Evolutionary conservation across 2,888 invertebrate genomes (phyloP), one percentile per base, ranked within the genome.

Genomic region (Abscondita cerata): DNA sequence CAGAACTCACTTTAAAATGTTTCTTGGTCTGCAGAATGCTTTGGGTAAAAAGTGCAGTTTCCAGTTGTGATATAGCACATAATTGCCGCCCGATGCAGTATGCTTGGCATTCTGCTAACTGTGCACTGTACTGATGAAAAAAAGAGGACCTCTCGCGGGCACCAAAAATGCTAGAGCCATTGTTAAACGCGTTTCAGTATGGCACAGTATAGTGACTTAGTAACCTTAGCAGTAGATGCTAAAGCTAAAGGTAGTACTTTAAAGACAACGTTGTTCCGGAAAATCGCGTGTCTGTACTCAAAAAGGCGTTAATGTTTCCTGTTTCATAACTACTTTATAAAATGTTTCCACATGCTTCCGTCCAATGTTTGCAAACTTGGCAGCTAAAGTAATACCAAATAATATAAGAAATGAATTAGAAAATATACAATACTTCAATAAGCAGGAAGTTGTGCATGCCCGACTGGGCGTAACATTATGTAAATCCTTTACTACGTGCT

Each of bases 121-220:
- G 90, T 2, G 84, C 83, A 38, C 90, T 86, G 67, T 92, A 94
- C 51, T 88, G 87, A 13, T 89, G 87, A 47, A 89, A 89, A 60
- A 91, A 86, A 2, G 97, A 93, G 0, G 97, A 97, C 56, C 96
- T 86, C 1, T 95, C 96, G 82, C 95, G 93, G 74, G 91, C 89
- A 65, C 88, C 86, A 74, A 96, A 91, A 94, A 88, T 18, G 88
- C 85, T 67, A 92, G 83, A 0, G 96, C 95, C 71, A 93, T 88
- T 33, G 85, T 83, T 66, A 96, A 83, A 87, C 95, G 76, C 46
- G 87, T 87, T 60, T 90, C 87, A n/a, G 76, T 98, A 97, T 72
- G 91, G 91, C 86, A 66, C 89, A 88, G 93, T 92, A 75, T 97
- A 98, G 80, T 93, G 92, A 9, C 89, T 83, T 0, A 95, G 94